phyloP scores from a whole-genome alignment of 2,888 invertebrate genomes.

The Himalopsyche anomala region DNA sequence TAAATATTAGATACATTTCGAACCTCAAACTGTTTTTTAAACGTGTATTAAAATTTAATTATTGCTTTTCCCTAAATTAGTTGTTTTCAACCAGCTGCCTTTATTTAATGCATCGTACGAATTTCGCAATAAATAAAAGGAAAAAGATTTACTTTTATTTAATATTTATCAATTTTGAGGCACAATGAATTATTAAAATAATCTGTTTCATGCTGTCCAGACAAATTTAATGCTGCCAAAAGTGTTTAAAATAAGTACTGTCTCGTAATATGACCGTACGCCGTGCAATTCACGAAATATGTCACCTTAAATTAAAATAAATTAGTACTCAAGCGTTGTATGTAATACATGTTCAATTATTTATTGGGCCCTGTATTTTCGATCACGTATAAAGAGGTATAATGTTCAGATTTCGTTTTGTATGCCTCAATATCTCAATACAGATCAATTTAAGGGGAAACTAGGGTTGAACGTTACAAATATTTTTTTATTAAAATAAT shows the following conservation, averaged over 20 bases:
- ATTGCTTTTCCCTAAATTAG: too few relatives aligned
- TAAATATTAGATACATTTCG: too few relatives aligned
- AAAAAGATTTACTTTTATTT: too few relatives aligned
- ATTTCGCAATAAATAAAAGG: too few relatives aligned
- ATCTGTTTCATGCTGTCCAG: not conserved
- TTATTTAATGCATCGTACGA: too few relatives aligned
- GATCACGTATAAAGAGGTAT: conserved; percentile 5
- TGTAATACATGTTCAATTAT: conserved; percentile 31
- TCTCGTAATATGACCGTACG: not conserved
- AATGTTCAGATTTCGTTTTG: not conserved
- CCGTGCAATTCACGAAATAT: conserved; percentile 13
- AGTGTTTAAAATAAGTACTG: not conserved
- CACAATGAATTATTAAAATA: not conserved
- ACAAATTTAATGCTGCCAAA: not conserved
- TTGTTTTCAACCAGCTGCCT: too few relatives aligned
- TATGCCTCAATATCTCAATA: conserved; percentile 16
- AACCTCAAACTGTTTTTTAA: too few relatives aligned
- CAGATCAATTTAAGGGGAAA: not conserved
- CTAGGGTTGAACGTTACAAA: not conserved
- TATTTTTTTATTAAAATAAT: not conserved
- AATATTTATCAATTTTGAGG: not conserved
- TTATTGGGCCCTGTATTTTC: conserved; percentile 20
- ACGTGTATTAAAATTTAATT: too few relatives aligned
- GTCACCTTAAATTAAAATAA: conserved; percentile 27
- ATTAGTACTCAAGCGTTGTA: not conserved